Base-by-base conservation (phyloP, 1,140 invertebrate genomes). In the Drosophila pseudoananassae region DNA sequence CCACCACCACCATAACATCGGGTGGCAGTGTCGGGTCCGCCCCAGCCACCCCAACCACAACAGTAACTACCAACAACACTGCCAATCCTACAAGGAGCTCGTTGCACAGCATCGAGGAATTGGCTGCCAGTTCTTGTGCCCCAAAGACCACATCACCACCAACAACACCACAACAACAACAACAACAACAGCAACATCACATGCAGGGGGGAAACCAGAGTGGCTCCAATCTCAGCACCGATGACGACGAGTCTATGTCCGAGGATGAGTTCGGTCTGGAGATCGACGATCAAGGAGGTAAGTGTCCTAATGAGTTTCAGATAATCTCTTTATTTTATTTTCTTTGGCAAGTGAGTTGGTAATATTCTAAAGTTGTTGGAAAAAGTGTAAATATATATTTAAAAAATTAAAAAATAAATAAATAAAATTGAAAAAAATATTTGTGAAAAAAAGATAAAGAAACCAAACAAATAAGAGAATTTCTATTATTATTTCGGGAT, bases 171-270 rank as follows among this genome's bases (percentile, higher is more conserved):
- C 15, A 63, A 27, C 14, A 63, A 52, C 36, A 55, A 36, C 20
- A 54, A 70, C 59, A 70, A 9, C 65, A 79, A 15, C 64, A 61
- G 9, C 76, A 88, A 15, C 58, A 75, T 47, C 45, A 77, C 58
- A 47, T 76, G 40, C 73, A 76, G 29, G 58, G 56, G 9, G 75
- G 71, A 59, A 88, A 87, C 25, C 52, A 78, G 14, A 83, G 71
- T 31, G 69, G 68, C 17, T 90, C 84, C 23, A 89, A 84, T 72
- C 58, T 84, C 14, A 90, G 85, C 64, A 73, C 73, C 7, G 88
- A 90, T 23, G 87, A 90, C 53, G 87, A 90, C 53, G 87, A 90
- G 33, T 90, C 88, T 14, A 72, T 84, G 50, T 90, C 88, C 10
- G 88, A 90, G 59, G 88, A 90, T 66, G 82, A 87, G 51, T 88